Evolutionary conservation across 2,113 vertebrate species (phyloP).

Genomic region (Edolisoma coerulescens): DNA sequence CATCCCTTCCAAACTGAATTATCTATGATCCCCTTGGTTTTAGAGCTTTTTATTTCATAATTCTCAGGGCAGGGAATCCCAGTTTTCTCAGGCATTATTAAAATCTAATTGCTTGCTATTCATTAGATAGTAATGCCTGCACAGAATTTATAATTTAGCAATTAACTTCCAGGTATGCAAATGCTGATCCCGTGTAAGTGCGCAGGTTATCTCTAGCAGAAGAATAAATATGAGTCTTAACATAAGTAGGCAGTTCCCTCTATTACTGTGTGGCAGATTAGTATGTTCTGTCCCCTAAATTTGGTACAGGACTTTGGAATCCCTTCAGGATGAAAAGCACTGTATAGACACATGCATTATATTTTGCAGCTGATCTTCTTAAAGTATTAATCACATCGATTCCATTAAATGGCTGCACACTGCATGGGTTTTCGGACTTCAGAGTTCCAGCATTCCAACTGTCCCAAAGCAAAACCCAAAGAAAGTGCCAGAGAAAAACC

Average conservation of each 20-base stretch:
- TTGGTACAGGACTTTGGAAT: not conserved
- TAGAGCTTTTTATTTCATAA: not conserved
- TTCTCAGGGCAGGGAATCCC: not conserved
- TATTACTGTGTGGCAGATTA: not conserved
- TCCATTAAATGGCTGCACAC: not conserved
- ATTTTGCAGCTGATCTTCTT: not conserved
- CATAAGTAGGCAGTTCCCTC: not conserved
- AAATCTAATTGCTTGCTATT: constrained; percentile 26
- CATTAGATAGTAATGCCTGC: constrained; percentile 1
- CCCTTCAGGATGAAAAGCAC: not conserved
- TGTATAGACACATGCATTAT: not conserved
- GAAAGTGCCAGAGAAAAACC: not conserved
- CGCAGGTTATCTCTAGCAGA: not conserved
- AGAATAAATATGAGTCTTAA: constrained; percentile 7
- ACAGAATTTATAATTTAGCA: constrained; percentile 25
- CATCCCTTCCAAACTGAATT: not conserved
- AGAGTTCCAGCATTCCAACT: not conserved
- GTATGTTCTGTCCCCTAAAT: not conserved
- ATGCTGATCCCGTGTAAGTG: not conserved
- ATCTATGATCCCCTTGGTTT: not conserved
- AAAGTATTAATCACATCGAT: not conserved
- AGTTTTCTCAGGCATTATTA: constrained; percentile 20
- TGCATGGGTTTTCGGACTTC: not conserved
- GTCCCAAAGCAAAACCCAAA: not conserved
- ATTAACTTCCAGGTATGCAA: constrained; percentile 37